Conservation (phyloP, 2,797 vertebrate genomes). For the Epinephelus malabaricus region DNA sequence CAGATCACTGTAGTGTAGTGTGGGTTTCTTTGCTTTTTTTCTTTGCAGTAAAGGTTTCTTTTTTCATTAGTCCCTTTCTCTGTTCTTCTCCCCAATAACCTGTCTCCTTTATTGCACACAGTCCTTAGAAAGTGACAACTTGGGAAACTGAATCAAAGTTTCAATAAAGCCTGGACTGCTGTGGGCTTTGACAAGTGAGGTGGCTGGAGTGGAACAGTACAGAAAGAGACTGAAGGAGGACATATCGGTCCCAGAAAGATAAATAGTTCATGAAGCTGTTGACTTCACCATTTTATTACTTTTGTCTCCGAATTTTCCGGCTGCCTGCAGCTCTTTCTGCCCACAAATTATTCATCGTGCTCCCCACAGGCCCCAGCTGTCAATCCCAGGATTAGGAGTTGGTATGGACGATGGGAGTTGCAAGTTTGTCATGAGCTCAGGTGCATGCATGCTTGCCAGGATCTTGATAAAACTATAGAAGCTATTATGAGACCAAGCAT, state of each 20-base stretch:
- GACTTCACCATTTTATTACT: slow-evolving; percentile 84
- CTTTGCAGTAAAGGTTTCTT: slow-evolving; percentile 70
- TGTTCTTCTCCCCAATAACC: slow-evolving; percentile 78
- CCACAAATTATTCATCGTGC: slow-evolving; percentile 76
- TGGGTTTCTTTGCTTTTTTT: slow-evolving; percentile 43
- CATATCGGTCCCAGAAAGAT: slow-evolving; percentile 81
- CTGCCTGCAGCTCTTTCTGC: slow-evolving; percentile 74
- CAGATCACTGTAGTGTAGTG: slow-evolving; percentile 49
- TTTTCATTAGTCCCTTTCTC: slow-evolving; percentile 72
- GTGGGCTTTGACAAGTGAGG: slow-evolving; percentile 81
- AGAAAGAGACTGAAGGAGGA: slow-evolving; percentile 73
- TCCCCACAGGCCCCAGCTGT: slow-evolving; percentile 67
- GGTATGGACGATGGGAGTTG: slow-evolving; percentile 43
- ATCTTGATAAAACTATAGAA: slow-evolving; percentile 24
- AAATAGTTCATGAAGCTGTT: slow-evolving; percentile 87
- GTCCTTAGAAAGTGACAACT: slow-evolving; percentile 84
- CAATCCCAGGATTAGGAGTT: slow-evolving; percentile 62
- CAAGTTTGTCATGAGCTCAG: slow-evolving; percentile 54
- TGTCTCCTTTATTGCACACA: slow-evolving; percentile 84
- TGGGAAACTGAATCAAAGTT: slow-evolving; percentile 84
- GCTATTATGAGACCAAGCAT: slow-evolving; percentile 15
- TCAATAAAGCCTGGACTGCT: slow-evolving; percentile 83
- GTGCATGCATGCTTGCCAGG: slow-evolving; percentile 29
- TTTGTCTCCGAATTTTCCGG: slow-evolving; percentile 78
- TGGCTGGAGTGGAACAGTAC: slow-evolving; percentile 71